phyloP scores from a whole-genome alignment of 2,888 invertebrate genomes.

The Chrysomela aeneicollis region DNA sequence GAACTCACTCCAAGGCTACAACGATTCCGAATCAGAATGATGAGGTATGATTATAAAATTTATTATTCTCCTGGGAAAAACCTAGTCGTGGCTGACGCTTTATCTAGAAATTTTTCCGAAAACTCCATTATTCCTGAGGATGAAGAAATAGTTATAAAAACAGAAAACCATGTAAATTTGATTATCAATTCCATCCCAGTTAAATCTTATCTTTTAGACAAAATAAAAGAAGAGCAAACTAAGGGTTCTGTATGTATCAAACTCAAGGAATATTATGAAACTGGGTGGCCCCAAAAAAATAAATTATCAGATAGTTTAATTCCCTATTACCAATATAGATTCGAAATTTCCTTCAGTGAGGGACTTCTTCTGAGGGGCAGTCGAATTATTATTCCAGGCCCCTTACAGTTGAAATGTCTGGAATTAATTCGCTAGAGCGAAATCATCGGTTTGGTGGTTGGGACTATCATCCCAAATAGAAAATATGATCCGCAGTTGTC shows the following conservation, averaged over 20 bases:
- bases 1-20: neutral
- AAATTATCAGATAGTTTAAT: neutral
- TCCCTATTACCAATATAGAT: neutral
- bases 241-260: neutral
- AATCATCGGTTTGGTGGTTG: too few species aligned
- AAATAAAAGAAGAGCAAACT: neutral
- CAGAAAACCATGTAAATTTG: neutral
- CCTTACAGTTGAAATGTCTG: too few species aligned
- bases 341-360: neutral
- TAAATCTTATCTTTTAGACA: neutral
- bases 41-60: neutral
- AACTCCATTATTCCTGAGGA: neutral
- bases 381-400: too few species aligned
- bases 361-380: too few species aligned
- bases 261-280: neutral
- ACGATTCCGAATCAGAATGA: neutral
- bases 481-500: too few species aligned
- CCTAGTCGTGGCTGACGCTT: neutral
- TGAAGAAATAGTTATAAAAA: neutral
- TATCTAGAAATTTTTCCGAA: neutral
- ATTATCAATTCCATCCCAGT: neutral
- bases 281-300: neutral
- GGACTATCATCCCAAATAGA: too few species aligned
- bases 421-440: too few species aligned
- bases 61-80: neutral